A percentile compares a stretch with the other conserved stretches of the same genome.
Evolutionary conservation across 1,140 invertebrate species (phyloP).

Genomic region (Galleria mellonella): DNA sequence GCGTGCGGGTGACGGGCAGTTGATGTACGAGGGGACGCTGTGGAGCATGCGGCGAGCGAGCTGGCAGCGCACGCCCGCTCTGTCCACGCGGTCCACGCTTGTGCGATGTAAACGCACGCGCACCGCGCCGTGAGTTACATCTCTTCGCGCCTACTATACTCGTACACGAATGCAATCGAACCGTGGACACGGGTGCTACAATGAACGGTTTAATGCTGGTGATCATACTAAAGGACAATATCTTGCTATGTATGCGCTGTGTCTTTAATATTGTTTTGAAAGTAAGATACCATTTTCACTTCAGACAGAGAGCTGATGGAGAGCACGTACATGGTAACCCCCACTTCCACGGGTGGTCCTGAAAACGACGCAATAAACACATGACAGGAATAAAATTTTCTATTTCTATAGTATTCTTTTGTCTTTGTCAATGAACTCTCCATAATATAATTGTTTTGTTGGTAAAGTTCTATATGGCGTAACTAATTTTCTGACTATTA

Average conservation of each 20-base stretch:
- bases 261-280: constrained; percentile 74
- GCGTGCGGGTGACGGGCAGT: constrained; percentile 9
- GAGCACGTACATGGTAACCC: constrained; percentile 98
- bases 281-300: constrained; percentile 96
- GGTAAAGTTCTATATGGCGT: too few relatives aligned
- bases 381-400: constrained; percentile 21
- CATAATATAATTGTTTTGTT: too few relatives aligned
- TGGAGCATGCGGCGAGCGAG: constrained; percentile 10
- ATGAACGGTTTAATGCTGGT: constrained; percentile 70
- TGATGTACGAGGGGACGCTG: constrained; percentile 9
- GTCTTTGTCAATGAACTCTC: too few relatives aligned
- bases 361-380: constrained; percentile 76
- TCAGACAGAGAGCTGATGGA: constrained; percentile 99
- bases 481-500: too few relatives aligned
- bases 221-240: constrained; percentile 63
- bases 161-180: constrained; percentile 66
- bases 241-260: constrained; percentile 68
- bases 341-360: constrained; percentile 96
- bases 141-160: constrained; percentile 17
- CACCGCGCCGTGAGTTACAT: constrained; percentile 16
- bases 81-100: too few relatives aligned
- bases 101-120: constrained; percentile 7
- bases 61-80: constrained; percentile 1
- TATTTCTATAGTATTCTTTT: too few relatives aligned
- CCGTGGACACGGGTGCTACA: constrained; percentile 71